Percentiles rank a stretch among this genome's conserved stretches.
Conservation (phyloP, 1,140 invertebrate species). For the Cryptotermes secundus region DNA sequence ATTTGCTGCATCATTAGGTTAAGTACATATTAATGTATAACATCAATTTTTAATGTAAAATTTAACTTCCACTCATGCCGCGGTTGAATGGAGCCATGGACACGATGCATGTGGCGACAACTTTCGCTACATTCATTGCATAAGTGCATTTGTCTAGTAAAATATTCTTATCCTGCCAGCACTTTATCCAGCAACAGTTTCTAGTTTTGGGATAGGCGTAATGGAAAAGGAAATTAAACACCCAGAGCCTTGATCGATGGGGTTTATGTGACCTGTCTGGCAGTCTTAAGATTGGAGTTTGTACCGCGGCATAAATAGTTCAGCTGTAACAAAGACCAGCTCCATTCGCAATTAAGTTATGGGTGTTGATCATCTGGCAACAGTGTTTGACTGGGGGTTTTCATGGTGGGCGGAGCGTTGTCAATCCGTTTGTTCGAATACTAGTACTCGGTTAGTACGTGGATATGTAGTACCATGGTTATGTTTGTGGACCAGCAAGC, state of each 20-base stretch:
- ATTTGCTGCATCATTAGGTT: no score
- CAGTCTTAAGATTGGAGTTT: background rate
- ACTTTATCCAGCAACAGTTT: background rate
- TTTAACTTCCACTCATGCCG: no score
- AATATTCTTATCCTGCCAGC: background rate
- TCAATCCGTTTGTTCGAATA: background rate
- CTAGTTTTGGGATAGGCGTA: background rate
- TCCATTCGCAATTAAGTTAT: background rate
- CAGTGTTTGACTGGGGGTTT: background rate
- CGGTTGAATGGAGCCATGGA: background rate
- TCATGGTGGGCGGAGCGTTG: background rate
- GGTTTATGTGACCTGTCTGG: background rate
- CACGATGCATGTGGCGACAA: background rate
- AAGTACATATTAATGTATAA: no score
- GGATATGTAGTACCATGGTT: constrained; percentile 32
- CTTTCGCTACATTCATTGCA: background rate
- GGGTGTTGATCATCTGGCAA: background rate
- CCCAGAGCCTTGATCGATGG: background rate
- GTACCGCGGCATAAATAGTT: background rate
- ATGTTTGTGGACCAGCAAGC: constrained; percentile 40
- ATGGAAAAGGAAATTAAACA: background rate
- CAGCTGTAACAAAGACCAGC: background rate
- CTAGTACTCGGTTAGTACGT: background rate
- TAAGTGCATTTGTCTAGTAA: background rate
- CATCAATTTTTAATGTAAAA: no score